phyloP scores from a whole-genome alignment of 1,140 invertebrate genomes.

The Phthorimaea operculella region DNA sequence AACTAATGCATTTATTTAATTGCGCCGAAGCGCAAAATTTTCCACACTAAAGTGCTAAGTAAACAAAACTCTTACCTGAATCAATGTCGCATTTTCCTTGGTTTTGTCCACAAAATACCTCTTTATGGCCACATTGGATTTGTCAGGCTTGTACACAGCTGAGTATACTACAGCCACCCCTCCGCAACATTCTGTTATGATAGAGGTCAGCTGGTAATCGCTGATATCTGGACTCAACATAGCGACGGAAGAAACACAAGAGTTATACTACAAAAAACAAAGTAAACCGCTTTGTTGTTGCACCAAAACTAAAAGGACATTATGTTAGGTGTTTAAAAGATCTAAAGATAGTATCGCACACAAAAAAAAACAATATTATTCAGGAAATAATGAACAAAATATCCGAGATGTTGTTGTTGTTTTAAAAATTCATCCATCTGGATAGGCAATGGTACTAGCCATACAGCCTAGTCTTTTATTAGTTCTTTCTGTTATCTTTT shows the following conservation, averaged over 20 bases:
- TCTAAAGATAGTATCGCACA: neutral
- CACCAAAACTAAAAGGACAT: constrained; percentile 10
- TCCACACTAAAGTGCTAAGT: neutral
- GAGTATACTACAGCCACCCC: constrained; percentile 75
- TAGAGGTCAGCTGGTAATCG: constrained; percentile 71
- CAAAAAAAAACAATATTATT: constrained; percentile 3
- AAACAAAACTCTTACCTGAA: constrained; percentile 68
- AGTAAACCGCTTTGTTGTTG: neutral
- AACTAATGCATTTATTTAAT: too few species aligned
- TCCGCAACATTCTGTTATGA: constrained; percentile 75
- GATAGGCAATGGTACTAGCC: too few species aligned
- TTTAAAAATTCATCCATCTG: too few species aligned
- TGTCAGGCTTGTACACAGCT: constrained; percentile 74
- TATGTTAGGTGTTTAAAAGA: constrained; percentile 6
- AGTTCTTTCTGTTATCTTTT: too few species aligned
- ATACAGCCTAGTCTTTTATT: too few species aligned
- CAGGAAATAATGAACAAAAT: constrained; percentile 4
- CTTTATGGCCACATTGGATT: constrained; percentile 78
- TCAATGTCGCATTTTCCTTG: constrained; percentile 72
- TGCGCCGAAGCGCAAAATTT: too few species aligned
- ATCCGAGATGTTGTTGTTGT: neutral
- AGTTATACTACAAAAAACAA: neutral
- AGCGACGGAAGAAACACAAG: constrained; percentile 9
- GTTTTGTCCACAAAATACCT: constrained; percentile 79
- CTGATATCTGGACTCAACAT: constrained; percentile 60